phyloP scores from a whole-genome alignment of 1,140 invertebrate genomes.

The Anadara kagoshimensis region DNA sequence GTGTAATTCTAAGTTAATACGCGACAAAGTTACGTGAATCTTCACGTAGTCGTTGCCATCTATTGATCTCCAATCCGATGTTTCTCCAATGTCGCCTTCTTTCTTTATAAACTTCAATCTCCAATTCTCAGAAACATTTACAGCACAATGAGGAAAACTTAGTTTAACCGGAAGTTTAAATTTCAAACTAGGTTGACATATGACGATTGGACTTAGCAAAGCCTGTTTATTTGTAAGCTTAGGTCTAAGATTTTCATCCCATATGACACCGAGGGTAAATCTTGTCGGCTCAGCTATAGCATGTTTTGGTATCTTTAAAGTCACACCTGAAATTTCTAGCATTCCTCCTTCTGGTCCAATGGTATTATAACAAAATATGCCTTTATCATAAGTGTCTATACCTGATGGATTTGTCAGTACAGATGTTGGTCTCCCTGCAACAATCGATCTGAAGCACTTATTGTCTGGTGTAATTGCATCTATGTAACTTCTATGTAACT shows the following conservation, averaged over 20 bases:
- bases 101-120: constrained; percentile 15
- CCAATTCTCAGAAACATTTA: constrained; percentile 19
- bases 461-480: no score
- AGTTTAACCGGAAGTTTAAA: constrained; percentile 28
- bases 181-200: constrained; percentile 22
- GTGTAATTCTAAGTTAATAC: constrained; percentile 5
- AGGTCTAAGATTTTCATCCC: constrained; percentile 20
- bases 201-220: constrained; percentile 17
- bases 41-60: constrained; percentile 17
- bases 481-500: no score
- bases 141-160: constrained; percentile 28
- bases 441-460: background rate
- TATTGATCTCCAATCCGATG: constrained; percentile 12
- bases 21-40: background rate
- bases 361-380: constrained; percentile 23
- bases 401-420: background rate
- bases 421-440: background rate
- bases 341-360: constrained; percentile 14
- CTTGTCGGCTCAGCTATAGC: constrained; percentile 5
- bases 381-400: background rate
- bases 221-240: constrained; percentile 14
- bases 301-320: constrained; percentile 21
- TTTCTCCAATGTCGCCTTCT: background rate
- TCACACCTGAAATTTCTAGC: constrained; percentile 15
- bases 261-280: constrained; percentile 24